Evolutionary conservation across 2,797 vertebrate genomes (phyloP), one percentile per base, ranked within the genome.

Genomic region (Lagocephalus sceleratus): DNA sequence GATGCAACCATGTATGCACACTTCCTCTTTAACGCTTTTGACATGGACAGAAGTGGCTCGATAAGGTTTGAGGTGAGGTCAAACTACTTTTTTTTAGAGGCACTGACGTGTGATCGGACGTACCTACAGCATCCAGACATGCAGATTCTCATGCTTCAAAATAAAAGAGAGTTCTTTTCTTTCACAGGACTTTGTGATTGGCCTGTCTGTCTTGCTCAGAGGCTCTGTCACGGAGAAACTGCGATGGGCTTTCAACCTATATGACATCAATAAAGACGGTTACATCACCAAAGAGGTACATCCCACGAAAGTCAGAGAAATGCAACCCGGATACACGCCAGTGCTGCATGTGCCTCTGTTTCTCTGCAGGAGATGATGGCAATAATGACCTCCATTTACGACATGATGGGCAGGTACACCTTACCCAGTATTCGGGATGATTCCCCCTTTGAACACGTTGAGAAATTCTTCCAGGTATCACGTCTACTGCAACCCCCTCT

Each of bases 241-340:
- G 16, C 88, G 88, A 50, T 99, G 97, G 97, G 93, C 95, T 0
- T 98, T 98, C 68, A 97, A 98, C 73, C 90, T 99, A 21, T 99
- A 99, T 0, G 97, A 99, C 39, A 95, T 98, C 58, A 98, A 98
- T 79, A 98, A 97, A 66, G 95, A 98, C 0, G 96, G 96, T 68
- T 94, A 82, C 70, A 75, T 99, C 67, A 98, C 93, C 51, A 97
- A 95, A 85, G 93, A 99, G 94, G 97, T 97, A 51, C 3, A 16
- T 9, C 45, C 20, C 39, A 16, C 1, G 21, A 45, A 6, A 20
- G 39, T 5, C 7, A 6, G 3, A 42, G 21, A 46, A 35, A 26
- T 15, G 2, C 0, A 1, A 3, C 0, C 3, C 16, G 22, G 45
- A 26, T 19, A 16, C 25, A n/a, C 32, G 19, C 19, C 38, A 23